Evolutionary conservation across 2,113 vertebrate genomes (phyloP).

Genomic region (Carollia perspicillata): DNA sequence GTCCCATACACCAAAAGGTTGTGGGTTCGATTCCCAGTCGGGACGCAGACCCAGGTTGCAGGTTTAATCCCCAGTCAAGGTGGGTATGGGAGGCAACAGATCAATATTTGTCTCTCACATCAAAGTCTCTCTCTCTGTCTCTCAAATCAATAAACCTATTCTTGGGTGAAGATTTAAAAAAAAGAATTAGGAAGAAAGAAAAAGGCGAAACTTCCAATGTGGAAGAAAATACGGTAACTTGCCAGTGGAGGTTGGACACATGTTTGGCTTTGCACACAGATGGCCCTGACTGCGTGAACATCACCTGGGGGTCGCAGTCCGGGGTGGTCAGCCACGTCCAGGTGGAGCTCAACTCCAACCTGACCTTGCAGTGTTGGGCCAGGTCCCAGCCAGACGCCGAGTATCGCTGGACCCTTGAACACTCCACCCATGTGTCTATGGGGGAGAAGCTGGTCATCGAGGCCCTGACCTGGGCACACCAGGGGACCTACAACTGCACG

Average conservation of each 20-base stretch:
- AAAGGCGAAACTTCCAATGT: background rate
- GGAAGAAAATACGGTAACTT: background rate
- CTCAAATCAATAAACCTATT: too few relatives aligned
- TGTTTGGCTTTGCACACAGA: background rate
- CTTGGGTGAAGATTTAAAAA: too few relatives aligned
- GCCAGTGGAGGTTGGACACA: fast-evolving
- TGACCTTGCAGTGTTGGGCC: background rate
- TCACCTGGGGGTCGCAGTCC: background rate
- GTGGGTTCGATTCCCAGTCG: too few relatives aligned
- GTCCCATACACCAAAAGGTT: too few relatives aligned
- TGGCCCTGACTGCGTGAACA: background rate
- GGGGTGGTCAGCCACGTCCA: fast-evolving
- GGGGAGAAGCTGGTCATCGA: background rate
- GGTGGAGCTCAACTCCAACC: background rate
- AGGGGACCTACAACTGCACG: background rate
- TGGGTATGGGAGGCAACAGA: too few relatives aligned
- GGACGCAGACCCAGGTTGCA: too few relatives aligned
- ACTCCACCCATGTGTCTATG: fast-evolving
- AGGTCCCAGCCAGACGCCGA: background rate
- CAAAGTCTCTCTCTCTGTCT: too few relatives aligned
- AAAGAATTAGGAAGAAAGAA: background rate
- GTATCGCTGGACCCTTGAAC: background rate
- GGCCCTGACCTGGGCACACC: background rate
- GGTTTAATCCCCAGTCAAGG: too few relatives aligned
- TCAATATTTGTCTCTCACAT: too few relatives aligned